Evolutionary conservation across 2,797 vertebrate genomes (phyloP).

Genomic region (Buceros bicornis): DNA sequence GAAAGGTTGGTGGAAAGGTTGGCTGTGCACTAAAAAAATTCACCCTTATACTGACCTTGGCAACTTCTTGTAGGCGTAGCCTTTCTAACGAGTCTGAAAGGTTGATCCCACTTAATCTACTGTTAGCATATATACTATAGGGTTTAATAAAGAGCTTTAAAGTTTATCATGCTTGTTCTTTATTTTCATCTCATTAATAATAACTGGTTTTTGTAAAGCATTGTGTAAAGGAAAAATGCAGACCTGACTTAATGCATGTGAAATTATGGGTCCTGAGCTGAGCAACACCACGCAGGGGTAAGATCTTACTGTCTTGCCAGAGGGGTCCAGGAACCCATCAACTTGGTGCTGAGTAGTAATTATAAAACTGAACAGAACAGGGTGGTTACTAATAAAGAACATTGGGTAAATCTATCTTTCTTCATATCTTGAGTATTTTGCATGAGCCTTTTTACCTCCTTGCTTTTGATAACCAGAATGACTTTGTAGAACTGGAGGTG

Average conservation of each 20-base stretch:
- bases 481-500: neutral
- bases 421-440: neutral
- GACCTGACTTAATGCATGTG: neutral
- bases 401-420: neutral
- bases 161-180: neutral
- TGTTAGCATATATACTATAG: neutral
- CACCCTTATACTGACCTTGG: neutral
- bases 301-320: neutral
- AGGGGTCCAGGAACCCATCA: neutral
- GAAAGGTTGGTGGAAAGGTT: slow-evolving; percentile 1
- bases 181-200: neutral
- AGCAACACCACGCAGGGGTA: neutral
- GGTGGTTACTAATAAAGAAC: neutral
- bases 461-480: neutral
- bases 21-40: neutral
- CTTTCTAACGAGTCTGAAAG: neutral
- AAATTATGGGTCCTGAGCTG: neutral
- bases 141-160: neutral
- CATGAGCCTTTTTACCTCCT: neutral
- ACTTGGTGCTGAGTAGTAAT: neutral
- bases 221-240: neutral
- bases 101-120: neutral
- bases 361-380: neutral
- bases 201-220: neutral
- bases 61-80: neutral